Base-by-base conservation (phyloP, 1,140 invertebrate genomes). In the Magallana gigas region DNA sequence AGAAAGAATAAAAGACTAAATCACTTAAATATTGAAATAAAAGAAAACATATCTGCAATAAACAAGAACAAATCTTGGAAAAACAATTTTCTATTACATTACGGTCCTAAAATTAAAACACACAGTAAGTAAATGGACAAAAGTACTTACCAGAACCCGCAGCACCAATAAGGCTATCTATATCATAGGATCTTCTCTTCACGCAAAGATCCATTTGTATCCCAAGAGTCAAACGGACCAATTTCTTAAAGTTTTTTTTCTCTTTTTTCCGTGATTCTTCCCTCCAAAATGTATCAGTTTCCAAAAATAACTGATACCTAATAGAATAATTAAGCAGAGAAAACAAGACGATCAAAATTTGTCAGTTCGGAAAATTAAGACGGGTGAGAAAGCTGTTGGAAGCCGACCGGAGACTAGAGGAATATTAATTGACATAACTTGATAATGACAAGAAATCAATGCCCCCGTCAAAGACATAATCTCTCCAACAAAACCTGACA, bases 341-440 rank as follows among this genome's bases (percentile, higher is more conserved):
- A 36, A 76, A 76, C 68, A 8, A 23, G 18, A 9, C 68, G 23
- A 76, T 76, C 23, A 76, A 76, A 48, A 76, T 76, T 76, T 76
- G 68, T 76, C 68, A 76, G 68, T 76, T 76, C 3, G 9, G 68
- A 29, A 76, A 76, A 76, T 76, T 18, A 76, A 76, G 68, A 76
- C 68, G 68, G 23, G 23, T 76, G 68, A 36, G 68, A 36, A 29
- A 18, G 7, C 9, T 18, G 68, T 7, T 76, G 36, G 18, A 76
- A 76, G 68, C 36, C 68, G 68, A 76, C 68, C 23, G 23, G 23
- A 18, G 36, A 76, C 68, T 36, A 76, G 68, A 76, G 1, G 68
- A 12, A 29, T 76, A 76, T 76, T 76, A 76, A 76, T 76, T 76
- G 68, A 76, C 68, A 76, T 76, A 76, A 76, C 68, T 76, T 76